Conservation (phyloP, 2,888 invertebrate species). For the Carcina quercana region DNA sequence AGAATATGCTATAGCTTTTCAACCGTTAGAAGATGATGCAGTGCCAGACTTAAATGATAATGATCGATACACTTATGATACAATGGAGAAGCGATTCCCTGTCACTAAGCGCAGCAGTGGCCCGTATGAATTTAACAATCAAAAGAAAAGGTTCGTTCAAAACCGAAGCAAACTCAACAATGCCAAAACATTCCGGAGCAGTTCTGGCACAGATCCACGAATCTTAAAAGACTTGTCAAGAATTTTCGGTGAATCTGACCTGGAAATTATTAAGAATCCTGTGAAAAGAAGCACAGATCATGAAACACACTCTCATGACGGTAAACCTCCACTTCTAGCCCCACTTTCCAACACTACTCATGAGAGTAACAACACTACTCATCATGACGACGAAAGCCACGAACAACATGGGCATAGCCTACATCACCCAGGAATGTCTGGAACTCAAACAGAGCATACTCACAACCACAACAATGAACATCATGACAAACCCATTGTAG, state of each 20-base stretch:
- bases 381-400: constrained; percentile 25
- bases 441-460: constrained; percentile 28
- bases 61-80: constrained; percentile 54
- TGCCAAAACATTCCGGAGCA: constrained; percentile 48
- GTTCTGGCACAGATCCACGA: constrained; percentile 78
- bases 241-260: constrained; percentile 74
- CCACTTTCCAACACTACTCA: constrained; percentile 41
- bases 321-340: constrained; percentile 50
- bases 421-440: constrained; percentile 27
- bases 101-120: constrained; percentile 79
- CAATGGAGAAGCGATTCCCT: constrained; percentile 76
- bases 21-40: constrained; percentile 61
- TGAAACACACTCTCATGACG: constrained; percentile 44
- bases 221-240: constrained; percentile 80
- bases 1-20: constrained; percentile 65
- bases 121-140: constrained; percentile 35
- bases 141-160: constrained; percentile 44
- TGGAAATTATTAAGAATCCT: constrained; percentile 57
- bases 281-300: constrained; percentile 70
- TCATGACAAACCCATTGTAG: constrained; percentile 61
- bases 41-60: constrained; percentile 52
- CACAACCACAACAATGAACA: constrained; percentile 21
- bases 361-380: constrained; percentile 19
- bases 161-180: constrained; percentile 46
- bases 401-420: constrained; percentile 27